Percentiles rank a stretch among this genome's conserved stretches.
phyloP scores from a whole-genome alignment of 2,113 vertebrate species.

The Pelecanus crispus region DNA sequence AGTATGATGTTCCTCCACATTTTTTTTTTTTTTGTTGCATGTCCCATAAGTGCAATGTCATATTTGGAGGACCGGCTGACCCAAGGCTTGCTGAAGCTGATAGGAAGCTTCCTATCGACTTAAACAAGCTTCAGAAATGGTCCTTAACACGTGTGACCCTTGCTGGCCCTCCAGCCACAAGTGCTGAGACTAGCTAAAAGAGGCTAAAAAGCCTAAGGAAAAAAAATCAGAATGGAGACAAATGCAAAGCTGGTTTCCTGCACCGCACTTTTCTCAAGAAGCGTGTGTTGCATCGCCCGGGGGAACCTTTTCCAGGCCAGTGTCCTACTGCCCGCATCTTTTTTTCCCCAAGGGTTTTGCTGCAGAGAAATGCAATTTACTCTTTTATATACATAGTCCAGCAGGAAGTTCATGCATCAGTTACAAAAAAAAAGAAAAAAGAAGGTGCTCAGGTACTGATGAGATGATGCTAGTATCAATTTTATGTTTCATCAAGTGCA shows the following conservation, averaged over 20 bases:
- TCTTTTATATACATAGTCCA: background rate
- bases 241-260: background rate
- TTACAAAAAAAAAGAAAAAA: background rate
- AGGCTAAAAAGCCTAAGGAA: background rate
- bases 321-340: background rate
- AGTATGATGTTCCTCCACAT: background rate
- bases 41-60: rapidly evolving
- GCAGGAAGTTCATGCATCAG: background rate
- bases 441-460: background rate
- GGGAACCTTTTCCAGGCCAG: background rate
- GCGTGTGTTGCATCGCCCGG: background rate
- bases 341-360: background rate
- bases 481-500: background rate
- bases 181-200: background rate
- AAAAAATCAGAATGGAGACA: background rate
- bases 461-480: background rate
- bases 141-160: background rate
- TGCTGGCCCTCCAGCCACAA: background rate
- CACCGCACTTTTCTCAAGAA: background rate
- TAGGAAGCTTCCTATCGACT: background rate
- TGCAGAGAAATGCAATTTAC: background rate
- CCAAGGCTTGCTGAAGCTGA: background rate
- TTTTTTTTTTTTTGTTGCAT: background rate
- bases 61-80: background rate
- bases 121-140: background rate